Evolutionary conservation across 2,888 invertebrate species (phyloP), one percentile per base, ranked within the genome.

Genomic region (Acleris holmiana): DNA sequence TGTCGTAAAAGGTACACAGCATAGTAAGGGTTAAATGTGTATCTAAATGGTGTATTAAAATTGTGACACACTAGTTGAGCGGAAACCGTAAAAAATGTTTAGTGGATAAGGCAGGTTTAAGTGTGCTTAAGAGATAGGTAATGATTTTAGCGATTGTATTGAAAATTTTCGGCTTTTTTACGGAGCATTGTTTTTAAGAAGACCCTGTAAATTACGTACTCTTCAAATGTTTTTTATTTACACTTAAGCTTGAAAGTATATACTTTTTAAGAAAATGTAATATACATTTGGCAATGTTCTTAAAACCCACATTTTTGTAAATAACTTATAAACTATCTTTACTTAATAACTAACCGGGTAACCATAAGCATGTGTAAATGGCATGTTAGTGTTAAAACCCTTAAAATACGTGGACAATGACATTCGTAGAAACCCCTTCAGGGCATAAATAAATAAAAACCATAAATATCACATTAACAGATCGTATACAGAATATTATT

Each of bases 391-490:
- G 80, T 73, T 77, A 78, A 76, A 78, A 48, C 48, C 41, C 48
- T 60, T 65, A 65, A 65, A 55, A 49, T 59, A 59, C 29, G 23
- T n/a, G 47, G 23, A 41, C 48, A 58, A 23, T 10, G 21, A 41
- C 0, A 13, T 44, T 44, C 13, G 13, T 35, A 54, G 35, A 40
- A 53, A 15, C 17, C 53, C 64, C 48, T 48, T 41, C 17, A 19
- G 10, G 18, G 2, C 17, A 44, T 62, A 63, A 48, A 64, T 17
- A 55, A 35, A 54, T 18, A 54, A 7, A 82, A 82, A 83, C 85
- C 88, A 91, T 92, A 92, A 92, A 92, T 91, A 91, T 84, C 86
- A 88, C 85, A 91, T 92, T 91, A 91, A 83, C 90, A 90, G 86
- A 78, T 91, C 89, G 81, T 90, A 84, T 75, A 72, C 76, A 76